phyloP scores from a whole-genome alignment of 1,140 invertebrate genomes.

The Phenacoccus solenopsis region DNA sequence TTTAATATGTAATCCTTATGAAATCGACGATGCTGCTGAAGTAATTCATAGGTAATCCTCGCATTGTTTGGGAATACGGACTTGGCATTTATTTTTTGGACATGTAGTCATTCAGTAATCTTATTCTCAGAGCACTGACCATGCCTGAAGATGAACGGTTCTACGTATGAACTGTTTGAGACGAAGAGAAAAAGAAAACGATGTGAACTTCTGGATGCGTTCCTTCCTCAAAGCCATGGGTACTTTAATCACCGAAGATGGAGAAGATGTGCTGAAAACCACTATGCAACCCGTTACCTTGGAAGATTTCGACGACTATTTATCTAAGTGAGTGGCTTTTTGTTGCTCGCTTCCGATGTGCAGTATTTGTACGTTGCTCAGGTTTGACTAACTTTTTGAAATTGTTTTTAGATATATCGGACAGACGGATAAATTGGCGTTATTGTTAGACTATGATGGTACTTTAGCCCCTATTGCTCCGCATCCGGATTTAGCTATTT shows the following conservation, averaged over 20 bases:
- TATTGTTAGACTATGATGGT: slow-evolving; percentile 79
- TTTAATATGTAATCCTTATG: slow-evolving; percentile 79
- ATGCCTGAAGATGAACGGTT: slow-evolving; percentile 82
- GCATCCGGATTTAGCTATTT: slow-evolving; percentile 73
- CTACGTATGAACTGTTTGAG: slow-evolving; percentile 75
- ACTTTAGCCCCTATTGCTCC: slow-evolving; percentile 77
- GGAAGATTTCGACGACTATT: slow-evolving; percentile 75
- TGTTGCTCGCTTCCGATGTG: neutral
- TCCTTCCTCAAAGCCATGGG: slow-evolving; percentile 77
- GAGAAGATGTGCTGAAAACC: slow-evolving; percentile 63
- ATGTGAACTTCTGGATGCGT: slow-evolving; percentile 82
- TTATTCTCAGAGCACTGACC: slow-evolving; percentile 49
- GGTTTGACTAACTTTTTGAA: neutral
- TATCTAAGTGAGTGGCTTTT: slow-evolving; percentile 52
- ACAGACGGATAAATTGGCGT: slow-evolving; percentile 66
- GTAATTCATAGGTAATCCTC: slow-evolving; percentile 49
- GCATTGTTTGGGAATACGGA: no score
- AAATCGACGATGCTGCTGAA: slow-evolving; percentile 74
- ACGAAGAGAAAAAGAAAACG: slow-evolving; percentile 62
- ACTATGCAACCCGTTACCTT: slow-evolving; percentile 74
- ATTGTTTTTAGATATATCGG: slow-evolving; percentile 57
- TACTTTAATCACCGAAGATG: slow-evolving; percentile 54
- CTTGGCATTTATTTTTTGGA: neutral
- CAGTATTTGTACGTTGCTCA: neutral
- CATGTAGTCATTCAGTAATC: neutral